Base-by-base conservation (phyloP, 1,140 invertebrate genomes). In the Diabrotica virgifera region DNA sequence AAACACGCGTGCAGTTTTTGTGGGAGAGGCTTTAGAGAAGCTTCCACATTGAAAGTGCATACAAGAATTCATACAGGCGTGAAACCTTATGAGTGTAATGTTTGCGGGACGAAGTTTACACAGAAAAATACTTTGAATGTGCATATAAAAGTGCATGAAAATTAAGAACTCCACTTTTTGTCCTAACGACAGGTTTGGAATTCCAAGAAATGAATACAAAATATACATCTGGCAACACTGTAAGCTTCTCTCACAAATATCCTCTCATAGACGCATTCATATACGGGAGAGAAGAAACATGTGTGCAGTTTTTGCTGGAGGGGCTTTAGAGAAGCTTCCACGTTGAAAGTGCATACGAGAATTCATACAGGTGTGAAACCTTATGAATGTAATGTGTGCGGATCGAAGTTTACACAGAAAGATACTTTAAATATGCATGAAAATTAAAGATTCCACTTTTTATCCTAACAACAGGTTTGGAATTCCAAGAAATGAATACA, bases 181-280 rank as follows among this genome's bases (percentile, higher is more conserved):
- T 24, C 24, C 24, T 4, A 24, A 24, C 24, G 4, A 24, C 24
- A 24, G 24, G 24, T 24, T 24, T 24, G 24, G 24, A 24, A 24
- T 24, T 24, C 24, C 24, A 24, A 1, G 24, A 24, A 24, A 24
- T 24, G 24, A 24, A 24, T 24, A 24, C 24, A 24, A 24, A 4
- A 24, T 24, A 24, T 24, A 24, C n/a, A n/a, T n/a, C n/a, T n/a
- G n/a, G 24, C 24, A 24, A 24, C 24, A 4, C 24, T 24, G 24
- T 24, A 24, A 24, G 24, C 24, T 24, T 24, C n/a, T n/a, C 13
- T 82, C 83, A 0, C 83, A 82, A 8, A 64, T 85, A 53, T 82
- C 78, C 55, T 71, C 80, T 14, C 85, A 86, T 57, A 72, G 74
- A 64, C 67, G 73, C 13, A 76, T 74, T 9, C 79, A 80, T n/a